Percentiles rank a stretch among this genome's conserved stretches.
phyloP scores from a whole-genome alignment of 2,113 vertebrate species.

The Pipra filicauda region DNA sequence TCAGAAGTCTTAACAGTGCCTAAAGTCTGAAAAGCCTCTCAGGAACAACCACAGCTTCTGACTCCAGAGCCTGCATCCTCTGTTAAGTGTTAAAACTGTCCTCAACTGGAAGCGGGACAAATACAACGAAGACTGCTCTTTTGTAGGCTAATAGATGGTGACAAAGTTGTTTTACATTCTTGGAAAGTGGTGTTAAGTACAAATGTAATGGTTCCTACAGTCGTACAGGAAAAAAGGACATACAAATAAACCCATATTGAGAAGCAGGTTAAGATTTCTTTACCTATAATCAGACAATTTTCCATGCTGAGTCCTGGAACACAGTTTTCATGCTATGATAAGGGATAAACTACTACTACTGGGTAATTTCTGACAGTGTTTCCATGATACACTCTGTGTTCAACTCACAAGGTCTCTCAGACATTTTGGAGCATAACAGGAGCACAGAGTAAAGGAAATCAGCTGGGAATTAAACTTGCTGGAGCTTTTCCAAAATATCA shows the following conservation, averaged over 20 bases:
- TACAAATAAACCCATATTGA: neutral
- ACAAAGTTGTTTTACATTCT: neutral
- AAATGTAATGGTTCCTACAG: neutral
- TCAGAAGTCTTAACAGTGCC: neutral
- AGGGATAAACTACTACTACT: neutral
- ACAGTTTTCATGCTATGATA: neutral
- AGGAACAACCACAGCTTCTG: neutral
- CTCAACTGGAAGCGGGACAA: neutral
- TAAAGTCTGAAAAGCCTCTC: neutral
- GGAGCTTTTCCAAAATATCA: neutral
- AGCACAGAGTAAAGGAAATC: conserved; percentile 11
- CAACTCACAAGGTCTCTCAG: neutral
- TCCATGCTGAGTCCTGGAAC: neutral
- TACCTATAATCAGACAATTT: neutral
- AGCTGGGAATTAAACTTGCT: neutral
- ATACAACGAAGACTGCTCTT: neutral
- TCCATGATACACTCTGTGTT: neutral
- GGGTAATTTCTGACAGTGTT: neutral
- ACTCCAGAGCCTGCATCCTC: neutral
- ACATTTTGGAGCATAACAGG: neutral
- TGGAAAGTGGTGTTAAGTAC: neutral
- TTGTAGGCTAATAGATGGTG: neutral
- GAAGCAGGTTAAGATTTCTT: neutral
- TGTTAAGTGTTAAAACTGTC: neutral
- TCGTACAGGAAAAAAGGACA: neutral